phyloP scores from a whole-genome alignment of 2,797 vertebrate genomes.

The Merluccius polli region DNA sequence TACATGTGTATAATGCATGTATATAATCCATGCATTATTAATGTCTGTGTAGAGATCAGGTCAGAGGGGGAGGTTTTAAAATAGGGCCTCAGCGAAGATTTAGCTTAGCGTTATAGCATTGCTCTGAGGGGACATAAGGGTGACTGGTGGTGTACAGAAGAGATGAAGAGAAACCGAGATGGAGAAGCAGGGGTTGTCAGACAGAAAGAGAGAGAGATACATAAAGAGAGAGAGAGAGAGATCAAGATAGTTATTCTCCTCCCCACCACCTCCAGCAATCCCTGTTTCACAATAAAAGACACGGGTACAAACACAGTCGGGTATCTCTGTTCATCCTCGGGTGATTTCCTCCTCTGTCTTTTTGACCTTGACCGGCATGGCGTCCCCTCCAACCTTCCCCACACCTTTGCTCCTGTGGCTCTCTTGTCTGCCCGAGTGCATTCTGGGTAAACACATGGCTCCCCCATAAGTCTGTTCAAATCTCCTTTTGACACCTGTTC shows the following conservation, averaged over 20 bases:
- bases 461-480: too few species aligned
- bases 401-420: background rate
- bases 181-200: constrained; percentile 25
- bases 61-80: background rate
- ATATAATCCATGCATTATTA: background rate
- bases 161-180: constrained; percentile 22
- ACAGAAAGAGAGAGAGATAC: constrained; percentile 34
- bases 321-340: background rate
- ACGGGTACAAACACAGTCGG: background rate
- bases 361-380: background rate
- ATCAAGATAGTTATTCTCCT: constrained; percentile 28
- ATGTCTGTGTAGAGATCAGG: background rate
- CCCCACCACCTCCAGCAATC: too few species aligned
- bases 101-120: background rate
- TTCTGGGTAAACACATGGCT: too few species aligned
- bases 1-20: background rate
- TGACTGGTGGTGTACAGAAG: constrained; percentile 13
- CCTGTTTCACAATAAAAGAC: background rate
- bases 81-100: background rate
- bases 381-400: background rate
- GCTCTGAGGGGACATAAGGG: constrained; percentile 19
- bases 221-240: constrained; percentile 23
- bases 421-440: background rate
- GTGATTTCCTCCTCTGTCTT: background rate
- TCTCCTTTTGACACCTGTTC: too few species aligned